Evolutionary conservation across 2,888 invertebrate genomes (phyloP), one percentile per base, ranked within the genome.

Genomic region (Hypercompe scribonia): DNA sequence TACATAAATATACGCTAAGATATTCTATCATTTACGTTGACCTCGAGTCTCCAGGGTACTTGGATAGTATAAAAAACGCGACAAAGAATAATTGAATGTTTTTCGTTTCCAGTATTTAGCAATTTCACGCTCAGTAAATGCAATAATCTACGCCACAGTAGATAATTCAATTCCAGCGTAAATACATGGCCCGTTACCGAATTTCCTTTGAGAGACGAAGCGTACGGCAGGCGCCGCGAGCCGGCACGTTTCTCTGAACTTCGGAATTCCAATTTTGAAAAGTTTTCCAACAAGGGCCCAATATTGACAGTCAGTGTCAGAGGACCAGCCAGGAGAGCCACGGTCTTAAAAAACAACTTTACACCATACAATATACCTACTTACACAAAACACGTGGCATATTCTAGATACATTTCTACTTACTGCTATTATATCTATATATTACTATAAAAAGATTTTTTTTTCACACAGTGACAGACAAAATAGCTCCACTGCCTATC

Each of bases 201-300:
- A 94, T 95, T 93, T 94, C 95, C 95, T 95, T 95, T 95, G 95
- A 95, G 95, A 94, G 91, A 89, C 90, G 90, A 90, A 93, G 92
- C 94, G 94, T 91, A 90, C 90, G 89, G 87, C 89, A 88, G 86
- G 87, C 87, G 86, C 88, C 87, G 89, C 94, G 92, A 90, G 89
- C 92, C 93, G 92, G 91, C 94, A 94, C 94, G 95, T 94, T 90
- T 88, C 89, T 89, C 92, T 88, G 88, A 94, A 95, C 94, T 95
- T 94, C 86, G 95, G 95, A 95, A 95, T 95, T 95, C 94, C 95
- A 95, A 95, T 95, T 95, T 95, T 94, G 95, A 94, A 95, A 95
- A 95, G 92, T 95, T 95, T 93, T 90, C 90, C 92, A 92, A 93
- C 93, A 92, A 93, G 94, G 92, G 90, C 92, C 77, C 91, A 88